A percentile compares a stretch with the other conserved stretches of the same genome.
These are phyloP conservation scores for Trachymyrmex septentrionalis DNA, from an alignment of 1,140 invertebrate species.

Conservation along the genomic window DNA sequence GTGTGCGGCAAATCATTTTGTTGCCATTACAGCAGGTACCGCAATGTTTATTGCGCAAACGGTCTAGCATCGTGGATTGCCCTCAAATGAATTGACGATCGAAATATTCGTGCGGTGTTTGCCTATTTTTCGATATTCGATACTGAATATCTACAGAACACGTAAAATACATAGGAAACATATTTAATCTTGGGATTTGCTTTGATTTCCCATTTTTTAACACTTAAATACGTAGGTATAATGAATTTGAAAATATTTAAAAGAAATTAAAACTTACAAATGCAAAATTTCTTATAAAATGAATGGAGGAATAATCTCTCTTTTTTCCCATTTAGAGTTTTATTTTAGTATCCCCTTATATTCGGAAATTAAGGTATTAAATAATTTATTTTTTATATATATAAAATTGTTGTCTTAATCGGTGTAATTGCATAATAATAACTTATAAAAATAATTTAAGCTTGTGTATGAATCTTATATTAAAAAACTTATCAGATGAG, in stretches of 20 bases:
- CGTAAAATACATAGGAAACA: not conserved
- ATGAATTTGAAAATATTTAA: not conserved
- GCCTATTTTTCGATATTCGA: not conserved
- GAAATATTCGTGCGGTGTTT: slow-evolving; percentile 35
- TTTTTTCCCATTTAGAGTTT: not conserved
- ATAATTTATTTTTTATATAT: no score
- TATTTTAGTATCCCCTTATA: not conserved
- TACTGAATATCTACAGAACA: no score
- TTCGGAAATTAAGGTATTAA: no score
- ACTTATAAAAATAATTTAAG: no score
- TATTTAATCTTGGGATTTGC: not conserved
- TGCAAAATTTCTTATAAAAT: not conserved
- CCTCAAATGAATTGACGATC: slow-evolving; percentile 69
- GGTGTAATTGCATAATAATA: no score
- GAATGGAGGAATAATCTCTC: not conserved
- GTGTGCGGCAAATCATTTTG: slow-evolving; percentile 71
- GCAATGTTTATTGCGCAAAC: slow-evolving; percentile 69
- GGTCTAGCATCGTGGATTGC: slow-evolving; percentile 37
- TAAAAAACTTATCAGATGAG: no score
- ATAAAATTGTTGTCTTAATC: no score
- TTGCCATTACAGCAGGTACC: slow-evolving; percentile 63
- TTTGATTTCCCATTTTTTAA: not conserved
- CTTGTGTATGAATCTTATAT: no score
- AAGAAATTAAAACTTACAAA: not conserved
- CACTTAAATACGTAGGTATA: not conserved